phyloP scores from a whole-genome alignment of 2,797 vertebrate genomes.

The Erethizon dorsatum region DNA sequence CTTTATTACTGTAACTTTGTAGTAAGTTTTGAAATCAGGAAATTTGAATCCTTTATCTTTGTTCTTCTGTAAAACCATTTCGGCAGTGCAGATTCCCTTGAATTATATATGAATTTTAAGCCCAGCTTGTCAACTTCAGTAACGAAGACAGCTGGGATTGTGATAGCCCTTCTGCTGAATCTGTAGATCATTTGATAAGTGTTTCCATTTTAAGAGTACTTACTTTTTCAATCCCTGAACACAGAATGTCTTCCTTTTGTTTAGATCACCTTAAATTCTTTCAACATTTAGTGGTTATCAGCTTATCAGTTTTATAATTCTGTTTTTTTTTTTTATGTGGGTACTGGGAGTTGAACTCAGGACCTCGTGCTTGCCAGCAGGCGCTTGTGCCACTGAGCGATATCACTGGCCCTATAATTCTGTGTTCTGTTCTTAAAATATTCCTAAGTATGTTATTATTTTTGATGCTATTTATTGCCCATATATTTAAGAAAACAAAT shows the following conservation, averaged over 20 bases:
- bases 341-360: no score
- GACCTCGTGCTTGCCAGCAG: no score
- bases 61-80: background rate
- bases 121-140: background rate
- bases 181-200: background rate
- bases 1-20: background rate
- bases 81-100: background rate
- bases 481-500: background rate
- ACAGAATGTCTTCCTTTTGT: background rate
- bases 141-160: background rate
- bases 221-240: background rate
- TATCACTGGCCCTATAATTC: no score
- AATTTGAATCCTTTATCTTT: background rate
- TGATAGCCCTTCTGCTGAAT: background rate
- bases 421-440: slow-evolving; percentile 9
- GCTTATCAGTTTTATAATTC: background rate
- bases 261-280: background rate
- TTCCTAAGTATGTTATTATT: slow-evolving; percentile 4
- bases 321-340: background rate
- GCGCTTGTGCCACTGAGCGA: no score
- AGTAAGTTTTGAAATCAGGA: background rate
- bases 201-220: background rate
- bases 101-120: slow-evolving; percentile 17
- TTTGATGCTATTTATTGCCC: background rate
- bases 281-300: background rate